Evolutionary conservation across 2,888 invertebrate genomes (phyloP), one percentile per base, ranked within the genome.

Genomic region (Folsomia manolachei): DNA sequence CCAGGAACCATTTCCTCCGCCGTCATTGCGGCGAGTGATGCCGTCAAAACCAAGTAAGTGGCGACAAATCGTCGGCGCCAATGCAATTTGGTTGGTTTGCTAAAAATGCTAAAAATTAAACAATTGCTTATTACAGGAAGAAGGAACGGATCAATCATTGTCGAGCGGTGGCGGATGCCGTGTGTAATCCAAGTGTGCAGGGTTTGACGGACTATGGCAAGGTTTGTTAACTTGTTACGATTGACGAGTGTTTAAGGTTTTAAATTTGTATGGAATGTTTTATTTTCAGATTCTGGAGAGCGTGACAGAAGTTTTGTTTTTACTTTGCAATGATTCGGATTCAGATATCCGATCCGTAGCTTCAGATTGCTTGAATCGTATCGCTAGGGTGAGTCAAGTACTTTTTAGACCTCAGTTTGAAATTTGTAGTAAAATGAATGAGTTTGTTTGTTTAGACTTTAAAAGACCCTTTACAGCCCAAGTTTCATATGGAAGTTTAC

Each of bases 301-400:
- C 81, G 88, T 91, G 1, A 88, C 92, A 72, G 90, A 91, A 84
- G 88, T 89, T 39, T 86, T 93, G 75, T 84, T 93, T 66, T 85
- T 87, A 60, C 85, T 90, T 70, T 90, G 91, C 82, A 90, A 93
- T 84, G 93, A 93, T 83, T 83, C 87, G 1, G 92, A 93, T 82
- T 88, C 91, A 1, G 91, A 92, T 83, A 88, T 92, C 27, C 86
- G 93, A 72, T 90, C 92, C 87, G 89, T 90, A 67, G 92, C 92
- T 61, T 92, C 93, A 83, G 93, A 93, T 84, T 91, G 91, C 82
- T 85, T 94, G 1, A 92, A 93, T 83, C 87, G 89, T 83, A 90
- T 92, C 69, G 91, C 93, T 80, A 88, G 91, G 84, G 89, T 89
- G 84, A 75, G 81, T 77, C 18, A n/a, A n/a, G n/a, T n/a, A n/a